These are phyloP conservation scores for Opisthocomus hoazin DNA, from an alignment of 2,113 vertebrate genomes.

Conservation along the genomic window DNA sequence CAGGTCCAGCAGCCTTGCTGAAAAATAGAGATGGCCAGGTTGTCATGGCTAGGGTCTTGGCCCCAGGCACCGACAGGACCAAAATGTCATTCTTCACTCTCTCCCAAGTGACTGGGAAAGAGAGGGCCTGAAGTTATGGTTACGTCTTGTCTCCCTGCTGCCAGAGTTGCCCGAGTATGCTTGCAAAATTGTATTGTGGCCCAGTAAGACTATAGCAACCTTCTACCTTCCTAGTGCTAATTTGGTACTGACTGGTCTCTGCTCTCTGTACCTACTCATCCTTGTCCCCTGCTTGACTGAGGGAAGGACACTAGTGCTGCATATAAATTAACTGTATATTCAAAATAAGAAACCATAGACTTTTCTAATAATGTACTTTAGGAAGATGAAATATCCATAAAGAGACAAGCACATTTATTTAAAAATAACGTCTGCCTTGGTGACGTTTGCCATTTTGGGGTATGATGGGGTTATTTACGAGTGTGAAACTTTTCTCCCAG, in stretches of 20 bases:
- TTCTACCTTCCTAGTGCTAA: not conserved
- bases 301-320: not conserved
- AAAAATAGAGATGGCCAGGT: not conserved
- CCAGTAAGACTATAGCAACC: not conserved
- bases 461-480: not conserved
- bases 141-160: not conserved
- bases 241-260: not conserved
- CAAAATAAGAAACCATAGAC: not conserved
- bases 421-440: not conserved
- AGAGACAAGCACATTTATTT: not conserved
- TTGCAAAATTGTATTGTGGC: not conserved
- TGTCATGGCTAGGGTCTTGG: not conserved
- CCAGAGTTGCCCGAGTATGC: not conserved
- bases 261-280: not conserved
- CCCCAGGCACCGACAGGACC: not conserved
- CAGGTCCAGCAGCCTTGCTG: not conserved
- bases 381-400: not conserved
- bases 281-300: not conserved
- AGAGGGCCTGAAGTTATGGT: not conserved
- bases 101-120: not conserved
- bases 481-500: not conserved
- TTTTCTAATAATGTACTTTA: not conserved
- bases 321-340: not conserved
- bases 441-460: not conserved
- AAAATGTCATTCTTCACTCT: not conserved